phyloP scores from a whole-genome alignment of 1,140 invertebrate genomes.

The Pseudomyrmex dendroicus region DNA sequence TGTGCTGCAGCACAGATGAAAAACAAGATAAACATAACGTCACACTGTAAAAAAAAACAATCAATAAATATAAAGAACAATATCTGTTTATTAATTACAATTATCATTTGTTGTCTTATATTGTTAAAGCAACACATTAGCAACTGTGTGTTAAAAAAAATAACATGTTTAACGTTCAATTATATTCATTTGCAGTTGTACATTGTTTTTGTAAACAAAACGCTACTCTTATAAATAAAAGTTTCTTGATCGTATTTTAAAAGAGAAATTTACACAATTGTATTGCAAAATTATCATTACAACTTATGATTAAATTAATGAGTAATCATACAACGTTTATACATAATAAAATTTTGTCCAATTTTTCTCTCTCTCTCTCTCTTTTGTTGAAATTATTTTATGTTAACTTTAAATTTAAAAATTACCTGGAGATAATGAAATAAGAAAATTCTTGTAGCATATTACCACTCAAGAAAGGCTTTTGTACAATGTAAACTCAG shows the following conservation, averaged over 20 bases:
- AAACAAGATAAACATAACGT: background rate
- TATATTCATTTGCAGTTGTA: too few relatives aligned
- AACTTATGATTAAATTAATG: constrained; percentile 30
- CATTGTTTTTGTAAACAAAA: too few relatives aligned
- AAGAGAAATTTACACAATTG: background rate
- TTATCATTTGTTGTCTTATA: too few relatives aligned
- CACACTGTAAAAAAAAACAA: background rate
- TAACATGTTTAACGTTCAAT: too few relatives aligned
- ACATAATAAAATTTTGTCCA: background rate
- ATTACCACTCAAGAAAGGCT: background rate
- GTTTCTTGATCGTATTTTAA: background rate
- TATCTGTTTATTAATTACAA: constrained; percentile 12
- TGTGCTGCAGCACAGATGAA: background rate
- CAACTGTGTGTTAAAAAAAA: too few relatives aligned
- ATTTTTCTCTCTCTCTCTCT: too few relatives aligned
- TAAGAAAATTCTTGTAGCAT: background rate
- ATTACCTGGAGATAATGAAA: background rate
- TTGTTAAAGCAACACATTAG: too few relatives aligned
- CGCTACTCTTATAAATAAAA: too few relatives aligned
- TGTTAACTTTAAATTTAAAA: background rate
- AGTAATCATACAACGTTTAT: background rate
- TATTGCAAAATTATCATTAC: background rate
- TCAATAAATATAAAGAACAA: background rate
- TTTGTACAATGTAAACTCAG: constrained; percentile 51
- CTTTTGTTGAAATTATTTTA: background rate